These are phyloP conservation scores for Synanthedon vespiformis DNA, from an alignment of 2,888 invertebrate genomes.

Conservation along the genomic window DNA sequence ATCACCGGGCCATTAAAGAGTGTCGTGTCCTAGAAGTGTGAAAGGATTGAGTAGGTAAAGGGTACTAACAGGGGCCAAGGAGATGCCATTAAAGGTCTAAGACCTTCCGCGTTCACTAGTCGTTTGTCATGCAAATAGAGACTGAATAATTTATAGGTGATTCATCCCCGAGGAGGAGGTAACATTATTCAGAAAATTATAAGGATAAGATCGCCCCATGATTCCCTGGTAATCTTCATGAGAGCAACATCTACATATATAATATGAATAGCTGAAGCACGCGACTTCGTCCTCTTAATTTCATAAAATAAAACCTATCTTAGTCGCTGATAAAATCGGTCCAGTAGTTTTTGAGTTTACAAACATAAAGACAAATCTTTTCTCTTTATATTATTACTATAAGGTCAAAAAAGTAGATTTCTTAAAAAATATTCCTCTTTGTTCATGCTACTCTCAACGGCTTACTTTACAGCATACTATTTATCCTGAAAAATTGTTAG, in stretches of 20 bases:
- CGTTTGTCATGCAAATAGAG: conserved; percentile 66
- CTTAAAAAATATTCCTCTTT: no score
- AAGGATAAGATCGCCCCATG: conserved; percentile 8
- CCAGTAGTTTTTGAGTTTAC: no score
- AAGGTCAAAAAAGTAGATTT: no score
- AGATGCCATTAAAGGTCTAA: conserved; percentile 52
- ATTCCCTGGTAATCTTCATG: conserved; percentile 9
- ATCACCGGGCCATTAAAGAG: conserved; percentile 56
- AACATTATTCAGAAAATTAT: conserved; percentile 38
- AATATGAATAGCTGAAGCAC: no score
- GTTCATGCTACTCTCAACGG: no score
- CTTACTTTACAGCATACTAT: no score
- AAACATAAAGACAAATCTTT: no score
- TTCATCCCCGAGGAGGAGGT: conserved; percentile 40
- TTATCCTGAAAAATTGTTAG: no score
- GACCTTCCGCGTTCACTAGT: conserved; percentile 42
- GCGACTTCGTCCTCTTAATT: no score
- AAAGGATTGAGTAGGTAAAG: conserved; percentile 29
- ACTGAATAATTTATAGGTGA: conserved; percentile 63
- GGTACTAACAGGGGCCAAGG: conserved; percentile 34
- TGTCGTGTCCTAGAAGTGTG: conserved; percentile 28
- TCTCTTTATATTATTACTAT: no score
- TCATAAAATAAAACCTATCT: no score
- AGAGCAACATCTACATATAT: conserved; percentile 8
- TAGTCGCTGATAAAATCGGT: no score